These are phyloP conservation scores for Pipa parva DNA, from an alignment of 2,113 vertebrate genomes.

Conservation along the genomic window DNA sequence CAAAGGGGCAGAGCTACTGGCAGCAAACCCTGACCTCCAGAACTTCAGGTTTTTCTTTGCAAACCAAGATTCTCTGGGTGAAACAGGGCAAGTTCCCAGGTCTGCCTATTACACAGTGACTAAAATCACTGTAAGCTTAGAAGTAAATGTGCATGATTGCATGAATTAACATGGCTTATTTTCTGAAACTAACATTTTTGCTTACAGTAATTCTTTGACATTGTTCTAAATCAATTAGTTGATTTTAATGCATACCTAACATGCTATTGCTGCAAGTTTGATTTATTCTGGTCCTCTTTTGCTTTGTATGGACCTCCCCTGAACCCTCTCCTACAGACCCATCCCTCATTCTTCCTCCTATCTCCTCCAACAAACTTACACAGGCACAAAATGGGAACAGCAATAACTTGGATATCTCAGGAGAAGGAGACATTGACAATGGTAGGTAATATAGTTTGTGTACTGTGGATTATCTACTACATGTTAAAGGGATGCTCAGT, in stretches of 20 bases:
- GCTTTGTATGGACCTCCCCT: slow-evolving; percentile 57
- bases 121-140: too few species aligned
- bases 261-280: slow-evolving; percentile 56
- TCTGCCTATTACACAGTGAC: too few species aligned
- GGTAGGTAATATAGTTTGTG: slow-evolving; percentile 69
- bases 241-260: slow-evolving; percentile 58
- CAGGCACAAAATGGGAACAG: slow-evolving; percentile 83
- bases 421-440: slow-evolving; percentile 76
- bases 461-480: slow-evolving; percentile 3
- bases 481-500: slow-evolving; percentile 6
- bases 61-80: too few species aligned
- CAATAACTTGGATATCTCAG: slow-evolving; percentile 76
- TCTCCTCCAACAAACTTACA: slow-evolving; percentile 83
- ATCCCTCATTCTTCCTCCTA: slow-evolving; percentile 79
- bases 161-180: too few species aligned
- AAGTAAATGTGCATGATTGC: too few species aligned
- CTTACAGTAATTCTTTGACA: too few species aligned
- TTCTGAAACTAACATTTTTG: too few species aligned
- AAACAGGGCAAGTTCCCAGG: too few species aligned
- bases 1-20: too few species aligned
- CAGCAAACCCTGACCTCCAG: too few species aligned
- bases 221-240: slow-evolving; percentile 17
- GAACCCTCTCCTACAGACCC: slow-evolving; percentile 69
- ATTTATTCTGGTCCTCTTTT: slow-evolving; percentile 53
- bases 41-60: too few species aligned